phyloP scores from a whole-genome alignment of 2,113 vertebrate species.

The Symphodus melops region DNA sequence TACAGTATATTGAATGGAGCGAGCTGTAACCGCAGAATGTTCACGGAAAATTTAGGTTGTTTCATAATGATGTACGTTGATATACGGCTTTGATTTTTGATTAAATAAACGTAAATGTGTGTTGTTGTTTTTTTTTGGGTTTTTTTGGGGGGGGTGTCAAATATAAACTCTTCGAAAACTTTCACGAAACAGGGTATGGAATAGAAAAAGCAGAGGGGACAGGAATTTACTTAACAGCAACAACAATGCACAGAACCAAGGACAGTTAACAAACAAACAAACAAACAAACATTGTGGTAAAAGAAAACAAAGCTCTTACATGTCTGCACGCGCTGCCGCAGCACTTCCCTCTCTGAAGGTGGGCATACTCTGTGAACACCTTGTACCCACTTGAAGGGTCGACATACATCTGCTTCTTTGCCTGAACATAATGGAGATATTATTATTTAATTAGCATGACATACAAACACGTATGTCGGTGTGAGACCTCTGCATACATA shows the following conservation, averaged over 20 bases:
- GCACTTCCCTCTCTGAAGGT: conserved; percentile 84
- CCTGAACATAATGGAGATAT: conserved; percentile 77
- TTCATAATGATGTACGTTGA: too few species aligned
- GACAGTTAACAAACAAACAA: background rate
- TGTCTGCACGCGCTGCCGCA: conserved; percentile 87
- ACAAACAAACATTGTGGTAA: conserved; percentile 16
- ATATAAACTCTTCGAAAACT: background rate
- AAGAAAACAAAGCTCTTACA: conserved; percentile 79
- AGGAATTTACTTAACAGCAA: background rate
- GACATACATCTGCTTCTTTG: conserved; percentile 83
- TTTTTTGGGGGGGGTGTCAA: too few species aligned
- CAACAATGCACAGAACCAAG: background rate
- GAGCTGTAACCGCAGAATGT: too few species aligned
- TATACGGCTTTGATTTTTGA: too few species aligned
- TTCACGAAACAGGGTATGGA: background rate
- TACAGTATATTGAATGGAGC: too few species aligned
- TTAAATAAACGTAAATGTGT: too few species aligned
- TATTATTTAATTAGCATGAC: conserved; percentile 68
- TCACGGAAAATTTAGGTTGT: too few species aligned
- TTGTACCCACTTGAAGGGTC: conserved; percentile 83
- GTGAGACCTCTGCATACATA: conserved; percentile 53
- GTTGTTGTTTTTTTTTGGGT: too few species aligned
- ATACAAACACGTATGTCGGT: conserved; percentile 39
- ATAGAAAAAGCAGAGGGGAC: background rate
- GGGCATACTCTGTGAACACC: conserved; percentile 85